Percentiles rank a stretch among this genome's conserved stretches.
phyloP scores from a whole-genome alignment of 2,797 vertebrate genomes.

The Cephalopachus bancanus region DNA sequence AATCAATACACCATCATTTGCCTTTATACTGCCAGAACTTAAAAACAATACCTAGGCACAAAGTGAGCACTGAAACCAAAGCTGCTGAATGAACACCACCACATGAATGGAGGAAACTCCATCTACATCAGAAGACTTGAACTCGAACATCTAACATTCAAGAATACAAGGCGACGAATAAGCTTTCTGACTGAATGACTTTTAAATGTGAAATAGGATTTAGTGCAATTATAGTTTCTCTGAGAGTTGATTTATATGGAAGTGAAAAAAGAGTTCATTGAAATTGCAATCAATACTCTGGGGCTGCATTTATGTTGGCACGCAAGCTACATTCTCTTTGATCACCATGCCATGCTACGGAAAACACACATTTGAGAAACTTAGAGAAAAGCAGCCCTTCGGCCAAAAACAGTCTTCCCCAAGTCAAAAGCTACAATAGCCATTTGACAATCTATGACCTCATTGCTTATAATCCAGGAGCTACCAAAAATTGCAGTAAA shows the following conservation, averaged over 20 bases:
- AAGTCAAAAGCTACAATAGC: neutral
- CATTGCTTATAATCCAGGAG: neutral
- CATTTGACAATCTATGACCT: neutral
- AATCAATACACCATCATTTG: neutral
- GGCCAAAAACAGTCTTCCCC: neutral
- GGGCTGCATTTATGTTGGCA: neutral
- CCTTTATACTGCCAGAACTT: neutral
- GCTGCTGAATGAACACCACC: neutral
- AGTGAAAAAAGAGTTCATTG: neutral
- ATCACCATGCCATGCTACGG: neutral
- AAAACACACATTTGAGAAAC: neutral
- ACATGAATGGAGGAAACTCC: neutral
- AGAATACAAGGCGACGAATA: neutral
- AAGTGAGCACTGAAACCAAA: neutral
- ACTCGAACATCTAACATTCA: neutral
- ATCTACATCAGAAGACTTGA: neutral
- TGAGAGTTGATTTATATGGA: neutral
- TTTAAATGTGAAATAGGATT: neutral
- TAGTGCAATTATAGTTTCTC: neutral
- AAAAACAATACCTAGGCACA: neutral
- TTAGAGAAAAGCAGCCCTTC: neutral
- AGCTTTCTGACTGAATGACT: neutral
- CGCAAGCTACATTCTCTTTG: too few relatives aligned
- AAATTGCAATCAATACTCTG: rapidly evolving
- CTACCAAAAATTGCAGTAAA: neutral